These are phyloP conservation scores for Morone saxatilis DNA, from an alignment of 2,113 vertebrate genomes.

Conservation along the genomic window DNA sequence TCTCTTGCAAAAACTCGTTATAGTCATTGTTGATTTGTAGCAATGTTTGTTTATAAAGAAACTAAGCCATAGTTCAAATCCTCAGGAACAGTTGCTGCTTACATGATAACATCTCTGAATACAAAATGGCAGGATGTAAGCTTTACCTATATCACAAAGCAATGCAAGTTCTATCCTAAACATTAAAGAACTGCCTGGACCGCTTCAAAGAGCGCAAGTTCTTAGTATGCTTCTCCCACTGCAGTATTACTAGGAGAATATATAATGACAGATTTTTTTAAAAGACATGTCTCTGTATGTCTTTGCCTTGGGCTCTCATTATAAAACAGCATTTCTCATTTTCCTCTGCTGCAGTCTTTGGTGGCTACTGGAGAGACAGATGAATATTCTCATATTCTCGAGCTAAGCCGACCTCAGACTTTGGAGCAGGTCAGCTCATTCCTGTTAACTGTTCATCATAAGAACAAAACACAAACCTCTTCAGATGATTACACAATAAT, in stretches of 20 bases:
- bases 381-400: slow-evolving; percentile 68
- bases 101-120: slow-evolving; percentile 35
- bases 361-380: slow-evolving; percentile 71
- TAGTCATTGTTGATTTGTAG: slow-evolving; percentile 13
- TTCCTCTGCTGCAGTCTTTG: slow-evolving; percentile 74
- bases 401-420: slow-evolving; percentile 41
- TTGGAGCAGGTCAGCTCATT: slow-evolving; percentile 48
- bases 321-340: slow-evolving; percentile 80
- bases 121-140: slow-evolving; percentile 30
- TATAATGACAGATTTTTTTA: slow-evolving; percentile 80
- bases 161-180: slow-evolving; percentile 41
- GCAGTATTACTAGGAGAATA: slow-evolving; percentile 80
- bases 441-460: slow-evolving; percentile 14
- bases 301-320: slow-evolving; percentile 80
- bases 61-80: slow-evolving; percentile 32
- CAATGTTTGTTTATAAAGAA: slow-evolving; percentile 42
- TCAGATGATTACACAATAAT: neutral
- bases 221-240: slow-evolving; percentile 74
- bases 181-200: slow-evolving; percentile 59
- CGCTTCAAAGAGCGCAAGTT: slow-evolving; percentile 65
- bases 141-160: slow-evolving; percentile 58
- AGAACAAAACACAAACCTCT: slow-evolving; percentile 23
- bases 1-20: slow-evolving; percentile 17
- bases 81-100: slow-evolving; percentile 8
- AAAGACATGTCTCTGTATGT: slow-evolving; percentile 78